Base-by-base conservation (phyloP, 2,888 invertebrate species). In the Pantelozetes paolii region DNA sequence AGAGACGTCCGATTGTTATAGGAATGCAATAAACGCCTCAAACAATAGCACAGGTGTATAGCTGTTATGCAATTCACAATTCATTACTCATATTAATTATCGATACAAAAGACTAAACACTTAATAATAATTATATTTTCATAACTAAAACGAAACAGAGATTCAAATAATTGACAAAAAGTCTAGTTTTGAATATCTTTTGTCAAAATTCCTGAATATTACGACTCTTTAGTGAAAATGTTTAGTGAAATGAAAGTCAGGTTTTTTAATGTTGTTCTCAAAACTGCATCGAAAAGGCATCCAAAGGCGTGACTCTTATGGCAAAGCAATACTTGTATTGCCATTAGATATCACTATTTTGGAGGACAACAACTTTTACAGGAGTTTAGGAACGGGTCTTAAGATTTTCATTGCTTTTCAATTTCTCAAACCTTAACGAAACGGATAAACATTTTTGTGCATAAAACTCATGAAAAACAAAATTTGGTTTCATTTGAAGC, bases 291-390 rank as follows among this genome's bases (percentile, higher is more conserved):
- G 28, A 59, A 59, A 59, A 59, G 59, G 59, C 59, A 59, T 59
- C 59, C 30, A 59, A 59, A 59, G 59, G 59, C 59, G 59, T 59
- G 59, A 59, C 59, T 59, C 30, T 15, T 3, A 59, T n/a, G 32
- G 20, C 59, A n/a, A 32, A 59, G 59, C 30, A 30, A 23, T 50
- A 59, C 59, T 59, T 30, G 13, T 59, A 20, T n/a, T 28, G 30
- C 32, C 30, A 59, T 32, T 59, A 59, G 59, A 59, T 59, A 59
- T 59, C 59, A 59, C 59, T 50, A 18, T 57, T 57, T 59, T 59
- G 59, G 59, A 59, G 59, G 59, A 28, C 59, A 59, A 59, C 59
- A 59, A 59, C 59, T 59, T 59, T 59, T 15, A 59, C 5, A 50
- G n/a, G n/a, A 50, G 50, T n/a, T n/a, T n/a, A 57, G 28, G 13